phyloP scores from a whole-genome alignment of 2,888 invertebrate genomes.

The Eupithecia dodoneata region DNA sequence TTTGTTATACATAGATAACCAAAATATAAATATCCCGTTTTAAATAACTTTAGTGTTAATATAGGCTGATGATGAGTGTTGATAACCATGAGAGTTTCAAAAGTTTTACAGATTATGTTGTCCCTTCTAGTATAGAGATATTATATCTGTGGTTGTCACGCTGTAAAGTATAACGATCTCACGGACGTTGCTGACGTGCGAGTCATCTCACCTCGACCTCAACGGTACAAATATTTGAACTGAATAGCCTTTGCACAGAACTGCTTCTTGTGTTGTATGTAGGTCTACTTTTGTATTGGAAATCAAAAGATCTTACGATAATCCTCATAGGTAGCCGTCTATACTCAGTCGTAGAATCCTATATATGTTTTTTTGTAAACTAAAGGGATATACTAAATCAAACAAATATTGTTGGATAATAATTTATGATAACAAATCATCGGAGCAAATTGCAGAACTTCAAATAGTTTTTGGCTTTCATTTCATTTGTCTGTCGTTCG shows the following conservation, averaged over 20 bases:
- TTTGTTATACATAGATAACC: too few relatives aligned
- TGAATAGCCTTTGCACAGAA: constrained; percentile 33
- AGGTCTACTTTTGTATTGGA: neutral
- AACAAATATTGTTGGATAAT: neutral
- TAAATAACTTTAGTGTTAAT: too few relatives aligned
- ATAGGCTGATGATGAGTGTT: too few relatives aligned
- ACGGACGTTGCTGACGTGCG: constrained; percentile 59
- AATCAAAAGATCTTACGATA: neutral
- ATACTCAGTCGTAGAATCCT: neutral
- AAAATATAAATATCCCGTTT: too few relatives aligned
- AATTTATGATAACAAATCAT: neutral
- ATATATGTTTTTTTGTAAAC: too few relatives aligned
- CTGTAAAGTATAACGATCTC: constrained; percentile 46
- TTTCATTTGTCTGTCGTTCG: too few relatives aligned
- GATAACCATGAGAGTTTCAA: too few relatives aligned
- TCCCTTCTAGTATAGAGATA: neutral
- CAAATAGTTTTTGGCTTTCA: too few relatives aligned
- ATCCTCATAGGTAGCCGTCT: neutral
- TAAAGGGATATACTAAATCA: neutral
- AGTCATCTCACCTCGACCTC: constrained; percentile 42
- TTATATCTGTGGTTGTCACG: neutral
- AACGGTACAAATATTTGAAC: constrained; percentile 44
- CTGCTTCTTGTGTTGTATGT: too few relatives aligned
- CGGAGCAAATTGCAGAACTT: neutral
- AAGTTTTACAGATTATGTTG: neutral